Base-by-base conservation (phyloP, 2,888 invertebrate genomes). In the Nomada fucata region DNA sequence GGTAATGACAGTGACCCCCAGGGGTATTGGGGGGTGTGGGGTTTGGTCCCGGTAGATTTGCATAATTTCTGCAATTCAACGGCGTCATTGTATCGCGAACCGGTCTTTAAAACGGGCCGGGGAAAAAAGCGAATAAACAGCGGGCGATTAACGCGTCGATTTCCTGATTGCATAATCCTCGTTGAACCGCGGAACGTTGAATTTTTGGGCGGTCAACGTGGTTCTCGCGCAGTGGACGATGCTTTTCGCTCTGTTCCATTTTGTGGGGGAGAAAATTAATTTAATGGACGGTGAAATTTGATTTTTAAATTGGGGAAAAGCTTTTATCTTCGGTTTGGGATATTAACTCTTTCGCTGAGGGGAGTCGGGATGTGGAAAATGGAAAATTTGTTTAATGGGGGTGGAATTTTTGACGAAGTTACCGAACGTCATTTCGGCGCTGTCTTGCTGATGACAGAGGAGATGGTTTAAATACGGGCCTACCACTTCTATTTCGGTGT, bases 1-100 rank as follows among this genome's bases (percentile, higher is more conserved):
- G 86, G 80, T 86, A 89, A 89, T 89, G 87, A 88, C 87, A 86
- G 79, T 86, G 85, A 87, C 85, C 87, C 77, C 44, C 18, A 76
- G 64, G 36, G 42, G 29, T 15, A 15, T 7, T 36, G 36, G 36
- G 7, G 36, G 36, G 36, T 36, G 36, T 1, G 36, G 36, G 7
- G 36, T n/a, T 47, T 18, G 20, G 15, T 18, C 42, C 29, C 11
- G 61, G 2, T 2, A 10, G 52, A 79, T 85, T 79, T 82, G 79
- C 85, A 82, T 84, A 74, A 75, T 75, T 84, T 67, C 68, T 79
- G 61, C 76, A 67, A 82, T 82, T 80, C 63, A 59, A 67, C 42
- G 50, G 52, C 57, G 23, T 53, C 63, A 42, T 7, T 55, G n/a
- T 67, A 70, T 73, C 63, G 26, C 44, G n/a, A 50, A 18, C 61